Evolutionary conservation across 2,888 invertebrate species (phyloP), one percentile per base, ranked within the genome.

Genomic region (Torymus tubicola): DNA sequence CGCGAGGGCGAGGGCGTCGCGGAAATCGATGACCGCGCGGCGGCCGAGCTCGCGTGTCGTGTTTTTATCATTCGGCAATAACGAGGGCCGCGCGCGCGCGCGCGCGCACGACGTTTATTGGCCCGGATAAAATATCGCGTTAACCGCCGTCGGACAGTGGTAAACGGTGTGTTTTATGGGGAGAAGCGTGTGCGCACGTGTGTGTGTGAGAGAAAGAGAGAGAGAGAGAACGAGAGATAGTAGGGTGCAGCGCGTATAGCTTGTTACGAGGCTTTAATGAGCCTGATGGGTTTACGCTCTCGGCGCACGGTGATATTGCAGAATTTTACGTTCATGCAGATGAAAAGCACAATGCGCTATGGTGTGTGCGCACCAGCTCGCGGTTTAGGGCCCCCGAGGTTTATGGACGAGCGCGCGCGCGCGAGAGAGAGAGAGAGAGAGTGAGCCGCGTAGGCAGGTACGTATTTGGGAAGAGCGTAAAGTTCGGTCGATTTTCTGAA

Each of bases 251-350:
- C 5, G 24, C 53, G 61, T 11, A 4, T 16, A 13, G 53, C 64
- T 75, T 65, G 75, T 65, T 74, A 65, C 74, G 14, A 31, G 57
- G 53, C 53, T 71, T 70, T 71, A 80, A 80, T 75, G 75, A 80
- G 75, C 16, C 65, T 64, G 79, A 74, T 64, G 71, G 61, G 65
- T 53, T 75, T 60, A 65, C 53, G 18, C 58, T 58, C 42, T 5
- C 8, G 55, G 42, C 24, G 13, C 13, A 21, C 31, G 31, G n/a
- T 2, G 67, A 78, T 71, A 65, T 71, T 58, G 74, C 57, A 12
- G 69, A 57, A 67, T 64, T 75, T 75, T 71, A 67, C 24, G 75
- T 12, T 61, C 55, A 53, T 42, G 73, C 14, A 16, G 61, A 73
- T 55, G 71, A 67, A 65, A 67, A 55, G 18, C 60, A 53, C 71